These are phyloP conservation scores for Sterrhoptilus dennistouni DNA, from an alignment of 2,113 vertebrate species.

Conservation along the genomic window DNA sequence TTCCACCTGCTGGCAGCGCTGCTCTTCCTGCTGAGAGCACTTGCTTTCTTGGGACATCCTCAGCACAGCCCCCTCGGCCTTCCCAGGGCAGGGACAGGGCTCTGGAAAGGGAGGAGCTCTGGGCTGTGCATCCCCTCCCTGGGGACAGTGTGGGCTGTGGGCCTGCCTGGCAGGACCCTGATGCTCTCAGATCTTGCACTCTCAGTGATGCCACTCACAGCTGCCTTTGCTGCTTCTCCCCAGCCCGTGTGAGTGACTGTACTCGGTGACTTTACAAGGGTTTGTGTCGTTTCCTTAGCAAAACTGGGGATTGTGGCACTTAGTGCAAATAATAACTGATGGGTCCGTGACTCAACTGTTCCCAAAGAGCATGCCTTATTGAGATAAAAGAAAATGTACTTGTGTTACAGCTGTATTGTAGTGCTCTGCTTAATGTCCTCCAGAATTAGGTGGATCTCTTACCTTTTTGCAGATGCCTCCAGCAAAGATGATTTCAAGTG, in stretches of 20 bases:
- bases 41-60: rapidly evolving
- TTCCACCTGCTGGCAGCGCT: background rate
- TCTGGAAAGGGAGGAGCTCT: background rate
- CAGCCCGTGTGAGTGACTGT: rapidly evolving
- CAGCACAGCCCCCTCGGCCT: rapidly evolving
- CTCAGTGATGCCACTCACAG: rapidly evolving
- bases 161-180: rapidly evolving
- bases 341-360: rapidly evolving
- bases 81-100: background rate
- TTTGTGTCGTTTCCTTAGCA: background rate
- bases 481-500: background rate
- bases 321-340: background rate
- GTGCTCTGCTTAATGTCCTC: background rate
- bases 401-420: background rate
- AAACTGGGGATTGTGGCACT: background rate
- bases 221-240: background rate
- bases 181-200: rapidly evolving
- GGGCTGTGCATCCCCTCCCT: background rate
- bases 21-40: rapidly evolving
- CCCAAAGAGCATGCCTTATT: background rate
- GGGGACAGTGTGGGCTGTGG: rapidly evolving
- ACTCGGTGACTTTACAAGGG: rapidly evolving
- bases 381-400: background rate
- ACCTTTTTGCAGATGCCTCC: background rate
- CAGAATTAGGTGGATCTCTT: background rate